phyloP scores from a whole-genome alignment of 2,797 vertebrate species.

The Arremon aurantiirostris region DNA sequence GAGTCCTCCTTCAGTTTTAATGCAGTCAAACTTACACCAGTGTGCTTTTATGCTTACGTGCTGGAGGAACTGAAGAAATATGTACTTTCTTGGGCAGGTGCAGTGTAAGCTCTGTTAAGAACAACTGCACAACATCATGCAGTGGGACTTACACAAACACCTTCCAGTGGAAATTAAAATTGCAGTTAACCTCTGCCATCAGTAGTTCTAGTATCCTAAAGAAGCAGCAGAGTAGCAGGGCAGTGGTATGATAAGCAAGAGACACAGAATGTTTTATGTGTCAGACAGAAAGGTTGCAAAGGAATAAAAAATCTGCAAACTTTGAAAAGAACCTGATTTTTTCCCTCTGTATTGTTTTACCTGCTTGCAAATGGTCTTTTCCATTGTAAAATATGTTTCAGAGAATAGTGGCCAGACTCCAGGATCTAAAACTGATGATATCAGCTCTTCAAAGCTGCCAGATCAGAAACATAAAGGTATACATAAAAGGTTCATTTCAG shows the following conservation, averaged over 20 bases:
- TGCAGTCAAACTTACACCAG: background rate
- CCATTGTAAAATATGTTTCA: constrained; percentile 24
- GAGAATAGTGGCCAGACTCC: constrained; percentile 54
- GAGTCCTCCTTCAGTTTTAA: background rate
- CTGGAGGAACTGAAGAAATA: background rate
- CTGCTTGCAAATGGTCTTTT: constrained; percentile 30
- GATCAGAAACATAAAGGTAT: constrained; percentile 61
- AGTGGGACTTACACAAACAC: background rate
- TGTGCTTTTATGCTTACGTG: background rate
- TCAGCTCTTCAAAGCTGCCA: constrained; percentile 66
- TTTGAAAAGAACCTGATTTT: background rate
- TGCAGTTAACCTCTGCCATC: background rate
- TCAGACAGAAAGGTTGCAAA: background rate
- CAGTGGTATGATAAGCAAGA: background rate
- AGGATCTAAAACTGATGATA: constrained; percentile 61
- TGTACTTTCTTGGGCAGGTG: background rate
- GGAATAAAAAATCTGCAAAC: background rate
- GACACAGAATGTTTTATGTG: background rate
- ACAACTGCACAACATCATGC: background rate
- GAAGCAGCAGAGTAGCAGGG: background rate
- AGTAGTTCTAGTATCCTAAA: background rate
- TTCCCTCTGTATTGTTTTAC: background rate
- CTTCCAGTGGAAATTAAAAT: background rate
- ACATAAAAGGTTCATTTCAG: constrained; percentile 51
- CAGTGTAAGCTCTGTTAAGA: background rate